Base-by-base conservation (phyloP, 2,113 vertebrate species). In the Caretta caretta region DNA sequence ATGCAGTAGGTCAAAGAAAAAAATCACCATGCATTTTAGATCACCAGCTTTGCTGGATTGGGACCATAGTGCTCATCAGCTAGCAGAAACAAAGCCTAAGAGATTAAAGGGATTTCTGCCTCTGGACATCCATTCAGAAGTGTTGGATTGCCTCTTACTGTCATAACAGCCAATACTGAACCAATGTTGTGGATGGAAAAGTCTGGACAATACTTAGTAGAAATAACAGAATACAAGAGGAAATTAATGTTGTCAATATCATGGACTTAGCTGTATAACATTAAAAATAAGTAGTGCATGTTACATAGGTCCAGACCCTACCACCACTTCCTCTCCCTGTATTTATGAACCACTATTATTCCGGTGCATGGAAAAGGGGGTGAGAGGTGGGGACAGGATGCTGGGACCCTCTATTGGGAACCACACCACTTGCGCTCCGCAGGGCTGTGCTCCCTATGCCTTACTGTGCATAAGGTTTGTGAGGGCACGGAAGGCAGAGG, bases 321-420 rank as follows among this genome's bases (percentile, higher is more conserved):
- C 5, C 16, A 72, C 5, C 6, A 14, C 90, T 80, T 76, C 10
- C 54, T 96, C 86, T 38, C 25, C 42, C 51, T 46, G 3, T 62
- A 17, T 24, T 84, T 3, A 12, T 38, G 11, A 80, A 25, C 27
- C 93, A 19, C 11, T 7, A 4, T 84, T 81, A 46, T 25, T 16
- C 12, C 20, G 29, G 24, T 46, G 78, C 2, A 69, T 6, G 35
- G 25, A 49, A 22, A 78, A 86, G 84, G 2, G 81, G 31, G 56
- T 27, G 4, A 83, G 80, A 78, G 83, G 62, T 1, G 54, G 46
- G 29, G 10, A 53, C 19, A 54, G 16, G 51, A 56, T 51, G 25
- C 0, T 0, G 42, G 42, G 42, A 42, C 5, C 42, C 42, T 42
- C 42, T 42, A 42, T 42, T 42, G 42, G 12, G 82, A n/a, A 50